Evolutionary conservation across 2,113 vertebrate genomes (phyloP).

Genomic region (Psammodynastes pulverulentus): DNA sequence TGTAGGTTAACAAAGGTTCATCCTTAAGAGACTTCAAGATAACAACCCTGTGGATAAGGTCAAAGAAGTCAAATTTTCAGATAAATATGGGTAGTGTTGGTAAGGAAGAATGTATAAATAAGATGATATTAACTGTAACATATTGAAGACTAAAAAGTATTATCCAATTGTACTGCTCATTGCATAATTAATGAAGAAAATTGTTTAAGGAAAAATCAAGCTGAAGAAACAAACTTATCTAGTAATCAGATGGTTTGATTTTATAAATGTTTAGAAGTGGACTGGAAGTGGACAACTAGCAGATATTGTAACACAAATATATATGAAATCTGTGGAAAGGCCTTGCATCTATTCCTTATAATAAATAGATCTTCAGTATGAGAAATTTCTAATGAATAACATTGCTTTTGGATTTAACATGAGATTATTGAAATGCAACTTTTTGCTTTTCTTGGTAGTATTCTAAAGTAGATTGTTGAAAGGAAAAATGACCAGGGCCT

Average conservation of each 20-base stretch:
- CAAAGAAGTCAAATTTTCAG: not conserved
- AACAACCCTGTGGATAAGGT: not conserved
- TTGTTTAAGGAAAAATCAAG: not conserved
- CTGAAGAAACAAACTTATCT: not conserved
- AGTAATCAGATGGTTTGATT: not conserved
- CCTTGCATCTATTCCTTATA: not conserved
- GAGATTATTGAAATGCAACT: not conserved
- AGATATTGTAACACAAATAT: not conserved
- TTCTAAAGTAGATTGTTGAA: not conserved
- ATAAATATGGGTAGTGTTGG: not conserved
- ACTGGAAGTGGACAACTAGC: not conserved
- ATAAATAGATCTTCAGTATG: not conserved
- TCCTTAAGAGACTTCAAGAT: not conserved
- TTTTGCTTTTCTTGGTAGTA: not conserved
- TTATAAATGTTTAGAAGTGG: not conserved
- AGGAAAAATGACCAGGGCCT: not conserved
- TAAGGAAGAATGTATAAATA: not conserved
- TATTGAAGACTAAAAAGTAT: not conserved
- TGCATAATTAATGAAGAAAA: not conserved
- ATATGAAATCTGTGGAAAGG: not conserved
- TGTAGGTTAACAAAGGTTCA: not conserved
- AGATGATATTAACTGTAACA: not conserved
- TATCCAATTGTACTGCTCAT: not conserved
- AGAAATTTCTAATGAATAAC: not conserved
- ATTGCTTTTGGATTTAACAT: not conserved